Evolutionary conservation across 1,140 invertebrate genomes (phyloP), one percentile per base, ranked within the genome.

Genomic region (Drosophila cardini): DNA sequence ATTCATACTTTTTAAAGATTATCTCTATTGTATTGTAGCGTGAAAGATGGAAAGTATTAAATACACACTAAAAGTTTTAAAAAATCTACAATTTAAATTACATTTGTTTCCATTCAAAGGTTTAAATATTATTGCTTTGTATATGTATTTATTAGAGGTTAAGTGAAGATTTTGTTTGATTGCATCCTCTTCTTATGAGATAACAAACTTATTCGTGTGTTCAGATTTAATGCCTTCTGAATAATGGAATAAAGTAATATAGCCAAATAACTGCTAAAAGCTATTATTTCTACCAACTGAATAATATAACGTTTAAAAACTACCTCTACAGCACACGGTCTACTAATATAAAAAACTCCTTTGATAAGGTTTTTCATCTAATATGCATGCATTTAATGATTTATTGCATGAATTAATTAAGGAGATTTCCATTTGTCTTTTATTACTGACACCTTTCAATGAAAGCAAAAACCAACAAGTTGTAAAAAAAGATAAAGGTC

Each of bases 111-210:
- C 18, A n/a, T 2, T 13, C 18, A 46, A 63, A 56, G 52, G 58
- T 68, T 55, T 53, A 10, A 36, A 36, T 60, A 43, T 58, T 67
- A 74, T 52, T 63, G 52, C 16, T 52, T 52, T 58, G 34, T 48
- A 21, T 38, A 15, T 30, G 26, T 43, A n/a, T n/a, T n/a, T n/a
- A n/a, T n/a, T n/a, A n/a, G 15, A 11, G 13, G 38, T 45, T 68
- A 69, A 68, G 21, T 55, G n/a, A 34, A 69, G 34, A 58, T 32
- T 52, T 71, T 75, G 65, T 70, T 9, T 45, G 52, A 4, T 13
- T 42, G 55, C 4, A 6, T 40, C 11, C 32, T 56, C 21, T 34
- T 15, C 1, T 55, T 2, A 7, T 18, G 34, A 26, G 21, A 26
- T 4, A 4, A 26, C 21, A 26, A 8, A 21, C 43, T 13, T 21